A percentile compares a stretch with the other conserved stretches of the same genome.
Evolutionary conservation across 2,113 vertebrate genomes (phyloP).

Genomic region (Mystacornis crossleyi): DNA sequence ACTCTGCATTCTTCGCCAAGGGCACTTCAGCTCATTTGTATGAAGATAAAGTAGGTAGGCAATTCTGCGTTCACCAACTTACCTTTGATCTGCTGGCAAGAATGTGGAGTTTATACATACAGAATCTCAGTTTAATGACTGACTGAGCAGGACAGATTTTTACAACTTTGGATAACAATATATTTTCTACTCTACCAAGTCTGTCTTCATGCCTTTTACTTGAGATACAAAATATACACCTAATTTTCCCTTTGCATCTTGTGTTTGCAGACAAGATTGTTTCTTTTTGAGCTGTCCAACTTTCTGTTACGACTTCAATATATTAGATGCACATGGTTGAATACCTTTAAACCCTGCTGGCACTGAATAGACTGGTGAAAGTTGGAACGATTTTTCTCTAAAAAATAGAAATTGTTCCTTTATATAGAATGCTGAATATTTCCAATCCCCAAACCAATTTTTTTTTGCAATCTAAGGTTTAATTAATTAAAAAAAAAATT

Average conservation of each 20-base stretch:
- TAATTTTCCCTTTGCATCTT: slow-evolving; percentile 24
- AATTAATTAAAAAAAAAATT: background rate
- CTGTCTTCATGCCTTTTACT: background rate
- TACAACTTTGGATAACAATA: slow-evolving; percentile 13
- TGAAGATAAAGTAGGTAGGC: slow-evolving; percentile 55
- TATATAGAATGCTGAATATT: background rate
- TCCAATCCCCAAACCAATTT: background rate
- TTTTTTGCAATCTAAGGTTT: background rate
- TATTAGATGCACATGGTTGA: background rate
- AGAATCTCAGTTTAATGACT: slow-evolving; percentile 31
- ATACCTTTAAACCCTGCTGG: background rate
- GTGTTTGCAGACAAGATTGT: background rate
- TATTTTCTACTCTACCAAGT: background rate
- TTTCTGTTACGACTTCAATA: background rate
- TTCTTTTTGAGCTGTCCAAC: background rate
- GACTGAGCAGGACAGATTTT: slow-evolving; percentile 14
- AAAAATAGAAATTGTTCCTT: background rate
- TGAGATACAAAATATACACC: background rate
- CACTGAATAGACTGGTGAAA: background rate
- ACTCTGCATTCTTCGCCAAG: slow-evolving; percentile 54
- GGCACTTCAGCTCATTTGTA: slow-evolving; percentile 52
- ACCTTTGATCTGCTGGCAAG: slow-evolving; percentile 43
- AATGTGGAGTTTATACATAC: background rate
- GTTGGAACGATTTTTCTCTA: background rate
- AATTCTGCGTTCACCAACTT: slow-evolving; percentile 39